Evolutionary conservation across 1,140 invertebrate species (phyloP), one percentile per base, ranked within the genome.

Genomic region (Chymomyza costata): DNA sequence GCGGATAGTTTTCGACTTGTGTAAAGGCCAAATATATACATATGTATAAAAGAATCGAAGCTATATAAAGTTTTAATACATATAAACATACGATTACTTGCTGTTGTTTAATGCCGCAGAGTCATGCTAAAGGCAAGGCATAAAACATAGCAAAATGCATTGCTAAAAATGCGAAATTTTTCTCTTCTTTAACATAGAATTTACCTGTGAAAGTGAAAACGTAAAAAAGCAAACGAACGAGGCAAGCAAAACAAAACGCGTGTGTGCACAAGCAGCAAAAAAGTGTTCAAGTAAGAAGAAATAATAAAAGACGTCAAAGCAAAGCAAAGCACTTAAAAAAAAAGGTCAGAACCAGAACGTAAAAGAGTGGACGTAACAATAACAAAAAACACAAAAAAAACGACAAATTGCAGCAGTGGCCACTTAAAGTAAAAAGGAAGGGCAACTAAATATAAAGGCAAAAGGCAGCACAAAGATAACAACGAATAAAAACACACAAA

Each of bases 161-260:
- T n/a, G n/a, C n/a, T n/a, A n/a, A n/a, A n/a, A n/a, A n/a, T n/a
- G n/a, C n/a, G n/a, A n/a, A n/a, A n/a, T n/a, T n/a, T n/a, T n/a
- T n/a, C n/a, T n/a, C 31, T 35, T 64, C 49, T 30, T 28, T 67
- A 35, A 59, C 57, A 37, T 54, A 78, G 71, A 67, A 80, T 78
- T 64, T 71, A 78, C 58, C 55, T 78, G 68, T 73, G 64, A 80
- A 78, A 73, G 73, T 78, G 73, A 78, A 78, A 78, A 80, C 67
- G 68, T 2, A 48, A 37, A 25, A n/a, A n/a, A 3, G 32, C 28
- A 57, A 52, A 61, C 65, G 71, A 80, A 78, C 54, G 68, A 81
- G 64, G 49, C 55, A 78, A 78, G 73, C 73, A 78, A 78, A 78
- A 78, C 73, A 78, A 73, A 78, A 60, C 41, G 32, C 61, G 47